phyloP scores from a whole-genome alignment of 2,888 invertebrate genomes.

The Hypsopygia costalis region DNA sequence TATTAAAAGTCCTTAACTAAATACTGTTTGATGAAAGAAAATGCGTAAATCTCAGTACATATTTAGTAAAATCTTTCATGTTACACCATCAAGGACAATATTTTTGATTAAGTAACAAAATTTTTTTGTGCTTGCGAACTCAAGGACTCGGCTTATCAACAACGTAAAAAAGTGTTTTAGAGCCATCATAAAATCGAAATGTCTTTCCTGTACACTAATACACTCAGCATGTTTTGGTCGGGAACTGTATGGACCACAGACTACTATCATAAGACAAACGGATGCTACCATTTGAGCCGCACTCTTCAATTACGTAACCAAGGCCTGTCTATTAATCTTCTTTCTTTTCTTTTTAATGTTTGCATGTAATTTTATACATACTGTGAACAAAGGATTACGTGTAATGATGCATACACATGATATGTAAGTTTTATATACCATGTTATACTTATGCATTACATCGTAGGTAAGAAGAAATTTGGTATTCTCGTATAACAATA shows the following conservation, averaged over 20 bases:
- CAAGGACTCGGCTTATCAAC: constrained; percentile 9
- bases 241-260: constrained; percentile 31
- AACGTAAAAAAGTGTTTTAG: constrained; percentile 11
- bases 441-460: too few species aligned
- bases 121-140: constrained; percentile 1
- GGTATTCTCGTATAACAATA: too few species aligned
- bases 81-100: constrained; percentile 3
- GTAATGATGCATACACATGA: too few species aligned
- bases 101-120: constrained; percentile 9
- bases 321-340: constrained; percentile 23
- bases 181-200: constrained; percentile 7
- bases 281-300: constrained; percentile 67
- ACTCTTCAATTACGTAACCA: constrained; percentile 57
- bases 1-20: too few species aligned
- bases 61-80: constrained; percentile 3
- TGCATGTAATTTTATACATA: constrained; percentile 5
- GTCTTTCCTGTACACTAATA: not conserved
- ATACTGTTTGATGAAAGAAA: too few species aligned
- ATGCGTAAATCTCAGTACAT: not conserved
- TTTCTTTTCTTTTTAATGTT: constrained; percentile 16
- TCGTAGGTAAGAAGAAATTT: too few species aligned
- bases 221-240: not conserved
- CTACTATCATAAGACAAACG: constrained; percentile 51
- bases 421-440: too few species aligned
- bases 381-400: too few species aligned